phyloP scores from a whole-genome alignment of 1,140 invertebrate genomes.

The Drosophila sucinea region DNA sequence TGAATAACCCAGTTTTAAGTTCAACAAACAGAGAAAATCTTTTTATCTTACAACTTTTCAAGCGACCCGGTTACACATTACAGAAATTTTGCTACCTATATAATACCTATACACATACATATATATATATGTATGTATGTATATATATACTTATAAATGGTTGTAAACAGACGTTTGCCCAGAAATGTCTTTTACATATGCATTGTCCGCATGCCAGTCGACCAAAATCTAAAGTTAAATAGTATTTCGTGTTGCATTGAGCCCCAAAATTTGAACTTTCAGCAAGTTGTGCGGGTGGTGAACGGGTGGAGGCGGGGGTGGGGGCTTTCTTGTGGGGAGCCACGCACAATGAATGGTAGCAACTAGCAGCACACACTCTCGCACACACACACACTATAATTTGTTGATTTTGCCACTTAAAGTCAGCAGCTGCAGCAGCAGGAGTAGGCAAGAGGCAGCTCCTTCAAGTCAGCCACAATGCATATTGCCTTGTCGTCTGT shows the following conservation, averaged over 20 bases:
- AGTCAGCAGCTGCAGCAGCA: slow-evolving; percentile 35
- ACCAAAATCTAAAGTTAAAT: slow-evolving; percentile 77
- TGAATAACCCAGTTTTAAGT: too few species aligned
- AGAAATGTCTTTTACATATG: slow-evolving; percentile 9
- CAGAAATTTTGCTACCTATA: background rate
- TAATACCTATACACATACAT: background rate
- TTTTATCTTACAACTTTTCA: slow-evolving; percentile 1
- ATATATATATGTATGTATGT: slow-evolving; percentile 15
- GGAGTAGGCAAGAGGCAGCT: slow-evolving; percentile 8
- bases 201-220: slow-evolving; percentile 25
- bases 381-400: slow-evolving; percentile 53
- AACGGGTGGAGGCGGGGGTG: slow-evolving; percentile 30
- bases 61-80: slow-evolving; percentile 1
- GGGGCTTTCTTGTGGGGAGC: background rate
- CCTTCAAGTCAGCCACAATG: slow-evolving; percentile 23
- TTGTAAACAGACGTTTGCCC: background rate
- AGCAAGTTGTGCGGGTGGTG: slow-evolving; percentile 44
- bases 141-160: background rate
- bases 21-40: too few species aligned
- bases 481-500: too few species aligned
- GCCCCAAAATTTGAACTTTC: slow-evolving; percentile 44
- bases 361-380: slow-evolving; percentile 12
- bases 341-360: slow-evolving; percentile 37
- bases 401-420: slow-evolving; percentile 74
- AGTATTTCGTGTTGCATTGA: slow-evolving; percentile 58